Evolutionary conservation across 2,888 invertebrate species (phyloP).

Genomic region (Netelia fuscicornis): DNA sequence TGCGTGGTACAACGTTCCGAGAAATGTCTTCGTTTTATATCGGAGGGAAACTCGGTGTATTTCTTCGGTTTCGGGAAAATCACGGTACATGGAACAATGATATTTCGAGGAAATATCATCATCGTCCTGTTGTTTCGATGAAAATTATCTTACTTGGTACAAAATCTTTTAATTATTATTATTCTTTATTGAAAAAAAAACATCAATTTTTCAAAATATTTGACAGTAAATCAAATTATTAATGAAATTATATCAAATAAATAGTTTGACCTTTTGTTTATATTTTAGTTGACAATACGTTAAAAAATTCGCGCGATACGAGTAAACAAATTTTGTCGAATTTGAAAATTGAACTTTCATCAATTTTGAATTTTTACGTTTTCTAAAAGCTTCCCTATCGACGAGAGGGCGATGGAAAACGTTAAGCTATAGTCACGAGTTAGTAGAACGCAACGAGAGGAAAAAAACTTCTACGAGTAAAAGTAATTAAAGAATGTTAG

Average conservation of each 20-base stretch:
- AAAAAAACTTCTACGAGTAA: not conserved
- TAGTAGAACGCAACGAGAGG: not conserved
- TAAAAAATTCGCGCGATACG: not conserved
- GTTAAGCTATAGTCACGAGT: not conserved
- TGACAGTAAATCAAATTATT: too few relatives aligned
- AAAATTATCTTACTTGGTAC: not conserved
- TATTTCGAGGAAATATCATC: not conserved
- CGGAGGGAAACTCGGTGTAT: not conserved
- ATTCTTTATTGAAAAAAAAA: too few relatives aligned
- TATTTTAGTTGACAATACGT: not conserved
- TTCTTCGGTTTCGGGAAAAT: not conserved
- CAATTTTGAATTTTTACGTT: not conserved
- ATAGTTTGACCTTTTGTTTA: not conserved
- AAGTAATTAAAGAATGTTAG: not conserved
- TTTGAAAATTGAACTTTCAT: not conserved
- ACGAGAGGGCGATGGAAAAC: not conserved
- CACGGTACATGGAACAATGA: not conserved
- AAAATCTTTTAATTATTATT: too few relatives aligned
- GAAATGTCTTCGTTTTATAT: constrained; percentile 26
- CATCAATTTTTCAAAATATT: too few relatives aligned
- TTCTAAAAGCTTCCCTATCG: not conserved
- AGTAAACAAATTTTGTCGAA: not conserved
- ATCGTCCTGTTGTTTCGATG: not conserved
- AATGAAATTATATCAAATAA: too few relatives aligned
- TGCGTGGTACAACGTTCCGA: not conserved